Conservation (phyloP, 2,113 vertebrate genomes). For the Gnathonemus longibarbis region DNA sequence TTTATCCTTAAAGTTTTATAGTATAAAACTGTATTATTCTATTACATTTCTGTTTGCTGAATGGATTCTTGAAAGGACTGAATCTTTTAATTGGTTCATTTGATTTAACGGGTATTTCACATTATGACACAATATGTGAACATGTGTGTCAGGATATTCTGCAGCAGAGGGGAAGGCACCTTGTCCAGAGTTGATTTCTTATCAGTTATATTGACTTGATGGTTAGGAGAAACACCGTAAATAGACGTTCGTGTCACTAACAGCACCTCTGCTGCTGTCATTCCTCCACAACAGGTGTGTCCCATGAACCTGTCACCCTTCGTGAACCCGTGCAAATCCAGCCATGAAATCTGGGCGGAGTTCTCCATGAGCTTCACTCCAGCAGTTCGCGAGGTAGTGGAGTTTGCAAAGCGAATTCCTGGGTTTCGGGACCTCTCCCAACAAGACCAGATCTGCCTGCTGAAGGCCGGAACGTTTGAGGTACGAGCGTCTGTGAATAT, state of each 20-base stretch:
- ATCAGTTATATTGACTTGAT: not conserved
- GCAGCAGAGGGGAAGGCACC: not conserved
- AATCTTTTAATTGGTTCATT: not conserved
- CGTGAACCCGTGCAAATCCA: constrained; percentile 82
- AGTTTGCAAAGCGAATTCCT: constrained; percentile 91
- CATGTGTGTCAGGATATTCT: not conserved
- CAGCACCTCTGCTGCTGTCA: not conserved
- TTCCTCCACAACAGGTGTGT: constrained; percentile 67
- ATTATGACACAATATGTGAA: not conserved
- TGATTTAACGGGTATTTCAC: not conserved
- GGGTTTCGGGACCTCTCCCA: constrained; percentile 89
- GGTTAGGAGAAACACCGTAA: not conserved
- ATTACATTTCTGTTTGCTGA: not conserved
- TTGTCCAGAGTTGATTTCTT: not conserved
- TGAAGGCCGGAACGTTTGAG: constrained; percentile 97
- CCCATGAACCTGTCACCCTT: constrained; percentile 86
- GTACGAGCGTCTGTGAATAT: constrained; percentile 50
- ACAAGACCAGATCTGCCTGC: constrained; percentile 88
- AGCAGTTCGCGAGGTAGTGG: constrained; percentile 92
- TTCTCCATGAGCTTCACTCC: constrained; percentile 96
- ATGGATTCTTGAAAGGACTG: not conserved
- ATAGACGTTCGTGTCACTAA: not conserved
- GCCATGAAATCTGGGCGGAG: constrained; percentile 96
- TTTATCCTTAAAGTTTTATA: not conserved
- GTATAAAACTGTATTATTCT: too few relatives aligned